Conservation (phyloP, 1,140 invertebrate genomes). For the Meloidogyne exigua region DNA sequence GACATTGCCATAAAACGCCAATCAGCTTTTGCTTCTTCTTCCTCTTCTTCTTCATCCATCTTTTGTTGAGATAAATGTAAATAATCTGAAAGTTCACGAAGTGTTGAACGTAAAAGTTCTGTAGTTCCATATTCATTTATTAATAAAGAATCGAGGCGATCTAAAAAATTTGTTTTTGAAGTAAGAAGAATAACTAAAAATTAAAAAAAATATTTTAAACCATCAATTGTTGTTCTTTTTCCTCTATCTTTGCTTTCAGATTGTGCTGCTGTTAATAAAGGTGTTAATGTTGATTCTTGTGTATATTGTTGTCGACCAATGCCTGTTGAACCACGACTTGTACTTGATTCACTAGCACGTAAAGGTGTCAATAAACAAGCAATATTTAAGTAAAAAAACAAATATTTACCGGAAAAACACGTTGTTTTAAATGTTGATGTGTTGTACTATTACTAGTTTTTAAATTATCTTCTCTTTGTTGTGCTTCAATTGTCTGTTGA, state of each 20-base stretch:
- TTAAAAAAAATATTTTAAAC: neutral
- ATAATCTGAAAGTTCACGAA: constrained; percentile 37
- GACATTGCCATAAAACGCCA: constrained; percentile 43
- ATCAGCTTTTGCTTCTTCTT: constrained; percentile 39
- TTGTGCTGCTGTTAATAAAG: constrained; percentile 1
- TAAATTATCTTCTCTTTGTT: neutral
- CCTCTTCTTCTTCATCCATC: constrained; percentile 42
- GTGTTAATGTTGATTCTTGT: constrained; percentile 5
- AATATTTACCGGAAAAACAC: constrained; percentile 19
- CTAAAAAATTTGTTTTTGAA: neutral
- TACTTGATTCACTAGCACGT: constrained; percentile 22
- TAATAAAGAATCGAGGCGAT: constrained; percentile 18
- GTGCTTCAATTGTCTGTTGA: neutral
- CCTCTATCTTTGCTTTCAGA: neutral
- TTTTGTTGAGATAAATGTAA: constrained; percentile 34
- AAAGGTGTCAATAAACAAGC: neutral
- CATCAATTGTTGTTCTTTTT: neutral
- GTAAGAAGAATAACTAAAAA: neutral
- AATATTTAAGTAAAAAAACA: neutral
- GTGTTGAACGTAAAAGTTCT: constrained; percentile 31
- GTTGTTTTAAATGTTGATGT: constrained; percentile 13
- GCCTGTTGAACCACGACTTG: neutral
- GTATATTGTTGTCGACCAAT: neutral
- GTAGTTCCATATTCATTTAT: constrained; percentile 10
- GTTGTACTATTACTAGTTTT: constrained; percentile 4